A percentile compares a stretch with the other conserved stretches of the same genome.
phyloP scores from a whole-genome alignment of 2,113 vertebrate genomes.

The Eudyptes chrysolophus region DNA sequence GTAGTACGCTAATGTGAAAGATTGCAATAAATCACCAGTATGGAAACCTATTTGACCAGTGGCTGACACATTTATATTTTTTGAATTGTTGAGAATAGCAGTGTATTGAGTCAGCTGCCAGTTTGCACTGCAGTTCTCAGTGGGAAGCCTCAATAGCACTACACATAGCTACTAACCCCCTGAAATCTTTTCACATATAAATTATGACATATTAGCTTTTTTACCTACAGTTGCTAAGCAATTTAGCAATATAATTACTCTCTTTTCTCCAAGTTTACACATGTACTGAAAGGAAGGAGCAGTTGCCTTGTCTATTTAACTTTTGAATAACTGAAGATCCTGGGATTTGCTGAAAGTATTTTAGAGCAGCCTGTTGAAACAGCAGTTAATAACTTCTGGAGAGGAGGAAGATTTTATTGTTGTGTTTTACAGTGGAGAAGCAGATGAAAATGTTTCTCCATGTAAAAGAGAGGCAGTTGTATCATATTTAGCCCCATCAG shows the following conservation, averaged over 20 bases:
- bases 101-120: slow-evolving; percentile 33
- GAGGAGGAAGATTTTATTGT: not conserved
- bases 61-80: slow-evolving; percentile 47
- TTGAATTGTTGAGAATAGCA: slow-evolving; percentile 25
- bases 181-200: slow-evolving; percentile 19
- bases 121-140: slow-evolving; percentile 23
- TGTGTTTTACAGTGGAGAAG: not conserved
- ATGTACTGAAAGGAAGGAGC: not conserved
- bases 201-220: slow-evolving; percentile 44
- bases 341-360: not conserved
- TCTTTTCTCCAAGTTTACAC: not conserved
- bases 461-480: not conserved
- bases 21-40: not conserved
- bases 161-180: not conserved
- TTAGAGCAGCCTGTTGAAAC: not conserved
- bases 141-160: not conserved
- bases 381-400: not conserved
- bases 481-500: not conserved
- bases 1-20: not conserved
- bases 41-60: slow-evolving; percentile 26
- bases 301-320: not conserved
- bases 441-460: not conserved
- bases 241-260: not conserved
- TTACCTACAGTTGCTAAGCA: slow-evolving; percentile 52
- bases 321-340: not conserved